phyloP scores from a whole-genome alignment of 2,797 vertebrate species.

The Aplochiton taeniatus region DNA sequence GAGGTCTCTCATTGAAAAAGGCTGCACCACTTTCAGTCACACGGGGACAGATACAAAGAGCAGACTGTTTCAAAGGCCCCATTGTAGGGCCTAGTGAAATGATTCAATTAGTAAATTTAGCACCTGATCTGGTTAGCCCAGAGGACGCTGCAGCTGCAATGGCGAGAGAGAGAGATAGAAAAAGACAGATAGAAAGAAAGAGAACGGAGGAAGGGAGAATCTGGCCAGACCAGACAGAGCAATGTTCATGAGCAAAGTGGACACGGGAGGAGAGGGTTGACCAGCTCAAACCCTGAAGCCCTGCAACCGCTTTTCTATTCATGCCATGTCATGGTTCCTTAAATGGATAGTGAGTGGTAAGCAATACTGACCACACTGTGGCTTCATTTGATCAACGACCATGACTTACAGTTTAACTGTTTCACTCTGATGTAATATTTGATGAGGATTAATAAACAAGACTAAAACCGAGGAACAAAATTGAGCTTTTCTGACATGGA shows the following conservation, averaged over 20 bases:
- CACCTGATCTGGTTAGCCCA: slow-evolving; percentile 76
- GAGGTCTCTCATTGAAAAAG: slow-evolving; percentile 49
- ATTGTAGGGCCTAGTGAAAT: slow-evolving; percentile 73
- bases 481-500: slow-evolving; percentile 62
- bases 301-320: slow-evolving; percentile 47
- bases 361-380: too few relatives aligned
- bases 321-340: slow-evolving; percentile 38
- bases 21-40: slow-evolving; percentile 64
- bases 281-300: slow-evolving; percentile 39
- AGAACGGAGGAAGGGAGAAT: slow-evolving; percentile 34
- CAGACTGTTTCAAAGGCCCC: slow-evolving; percentile 66
- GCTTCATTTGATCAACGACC: too few relatives aligned
- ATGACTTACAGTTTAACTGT: too few relatives aligned
- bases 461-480: slow-evolving; percentile 40
- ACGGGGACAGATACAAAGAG: slow-evolving; percentile 71
- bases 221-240: slow-evolving; percentile 62
- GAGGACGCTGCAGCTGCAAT: slow-evolving; percentile 71
- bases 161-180: slow-evolving; percentile 33
- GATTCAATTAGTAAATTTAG: slow-evolving; percentile 78
- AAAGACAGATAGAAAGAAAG: slow-evolving; percentile 18
- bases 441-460: slow-evolving; percentile 52
- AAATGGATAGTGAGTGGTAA: too few relatives aligned
- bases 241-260: slow-evolving; percentile 66
- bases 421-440: not conserved
- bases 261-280: slow-evolving; percentile 42